Evolutionary conservation across 2,888 invertebrate species (phyloP), one percentile per base, ranked within the genome.

Genomic region (Anthrax anthrax): DNA sequence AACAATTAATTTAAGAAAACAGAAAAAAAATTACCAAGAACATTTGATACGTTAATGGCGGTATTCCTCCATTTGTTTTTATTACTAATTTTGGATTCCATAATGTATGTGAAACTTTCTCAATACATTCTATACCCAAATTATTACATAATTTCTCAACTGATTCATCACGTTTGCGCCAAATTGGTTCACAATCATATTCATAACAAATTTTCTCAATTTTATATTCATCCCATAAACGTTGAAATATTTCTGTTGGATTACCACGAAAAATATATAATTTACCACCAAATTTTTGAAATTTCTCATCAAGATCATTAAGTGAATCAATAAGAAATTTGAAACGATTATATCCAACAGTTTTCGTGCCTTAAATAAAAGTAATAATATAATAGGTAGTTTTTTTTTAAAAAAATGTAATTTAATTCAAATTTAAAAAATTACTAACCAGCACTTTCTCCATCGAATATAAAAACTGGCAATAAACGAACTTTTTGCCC

Each of bases 121-220:
- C 82, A 37, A 67, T 60, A 43, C 73, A 74, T 41, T 67, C 57
- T 3, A 82, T 74, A 18, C 72, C 73, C 37, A 71, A 60, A 49
- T 76, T 72, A 1, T 61, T 58, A 56, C 82, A 81, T 17, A 75
- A 60, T 1, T 52, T 48, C 54, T 73, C 75, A 1, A 81, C 76
- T 5, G 64, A 57, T 18, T 74, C 70, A 60, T 83, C 83, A 2
- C 82, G 70, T 1, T 65, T 62, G 12, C 71, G 72, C 80, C 81
- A 83, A 42, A 80, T 76, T 0, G 83, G 81, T 63, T 84, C 83
- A 56, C 81, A 81, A 57, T 84, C 83, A 62, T 79, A 73, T 57
- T 78, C 77, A 58, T 75, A 77, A 55, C 74, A 73, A 10, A 78
- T 58, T 53, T 65, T 70, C 39, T 67, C 67, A 45, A 77, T 57